These are phyloP conservation scores for Eupithecia vulgata DNA, from an alignment of 2,888 invertebrate species.

Conservation along the genomic window DNA sequence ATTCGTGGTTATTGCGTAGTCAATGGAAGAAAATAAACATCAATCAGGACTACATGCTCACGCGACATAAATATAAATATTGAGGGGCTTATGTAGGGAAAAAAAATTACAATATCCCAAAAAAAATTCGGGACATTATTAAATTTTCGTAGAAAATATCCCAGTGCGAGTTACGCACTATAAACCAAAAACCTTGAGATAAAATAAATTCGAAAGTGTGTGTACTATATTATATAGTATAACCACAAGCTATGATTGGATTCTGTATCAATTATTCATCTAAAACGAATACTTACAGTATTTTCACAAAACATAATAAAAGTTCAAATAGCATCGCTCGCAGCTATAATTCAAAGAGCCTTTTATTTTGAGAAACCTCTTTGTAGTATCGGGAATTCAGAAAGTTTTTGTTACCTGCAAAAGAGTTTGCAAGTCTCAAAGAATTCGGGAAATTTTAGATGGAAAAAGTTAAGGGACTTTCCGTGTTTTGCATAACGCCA, in stretches of 20 bases:
- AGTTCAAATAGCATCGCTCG: background rate
- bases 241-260: background rate
- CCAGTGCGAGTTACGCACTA: too few species aligned
- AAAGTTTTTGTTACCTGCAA: background rate
- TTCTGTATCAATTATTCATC: background rate
- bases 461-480: constrained; percentile 1
- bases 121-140: too few species aligned
- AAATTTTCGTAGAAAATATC: too few species aligned
- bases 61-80: constrained; percentile 36
- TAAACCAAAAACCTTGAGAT: too few species aligned
- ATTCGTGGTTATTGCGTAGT: constrained; percentile 12
- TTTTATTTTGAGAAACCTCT: background rate
- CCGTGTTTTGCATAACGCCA: background rate
- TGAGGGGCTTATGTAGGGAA: constrained; percentile 43
- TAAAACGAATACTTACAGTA: background rate
- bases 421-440: background rate
- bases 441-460: background rate
- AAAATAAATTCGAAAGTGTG: constrained; percentile 31
- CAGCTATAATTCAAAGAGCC: background rate
- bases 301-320: background rate
- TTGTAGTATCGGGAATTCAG: background rate
- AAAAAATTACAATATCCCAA: too few species aligned
- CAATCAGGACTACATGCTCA: constrained; percentile 42
- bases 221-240: too few species aligned
- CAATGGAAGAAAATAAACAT: constrained; percentile 28